phyloP scores from a whole-genome alignment of 1,140 invertebrate species.

The Caerostris extrusa region DNA sequence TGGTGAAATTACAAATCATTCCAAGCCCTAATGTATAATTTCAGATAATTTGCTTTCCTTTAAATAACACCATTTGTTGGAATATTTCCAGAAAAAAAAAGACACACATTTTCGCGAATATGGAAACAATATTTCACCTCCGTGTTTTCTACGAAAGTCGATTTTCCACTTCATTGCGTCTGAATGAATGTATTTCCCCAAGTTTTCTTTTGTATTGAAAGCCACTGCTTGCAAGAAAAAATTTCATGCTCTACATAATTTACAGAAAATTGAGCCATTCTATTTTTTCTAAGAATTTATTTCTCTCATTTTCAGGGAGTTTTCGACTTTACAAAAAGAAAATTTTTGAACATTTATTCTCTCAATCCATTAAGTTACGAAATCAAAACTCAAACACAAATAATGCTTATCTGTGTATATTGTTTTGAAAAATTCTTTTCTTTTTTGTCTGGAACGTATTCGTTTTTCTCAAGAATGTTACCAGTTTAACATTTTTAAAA shows the following conservation, averaged over 20 bases:
- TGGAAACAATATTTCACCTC: background rate
- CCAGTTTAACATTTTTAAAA: no score
- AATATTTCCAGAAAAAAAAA: background rate
- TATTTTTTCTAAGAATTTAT: background rate
- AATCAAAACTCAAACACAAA: background rate
- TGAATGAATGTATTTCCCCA: background rate
- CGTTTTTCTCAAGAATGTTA: background rate
- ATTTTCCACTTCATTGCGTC: background rate
- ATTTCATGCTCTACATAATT: background rate
- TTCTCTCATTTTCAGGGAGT: background rate
- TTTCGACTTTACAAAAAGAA: background rate
- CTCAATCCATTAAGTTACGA: background rate
- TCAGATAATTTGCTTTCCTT: background rate
- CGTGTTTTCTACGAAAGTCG: background rate
- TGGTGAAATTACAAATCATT: no score
- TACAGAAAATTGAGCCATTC: background rate
- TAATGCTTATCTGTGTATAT: background rate
- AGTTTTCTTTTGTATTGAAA: background rate
- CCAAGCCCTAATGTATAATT: no score
- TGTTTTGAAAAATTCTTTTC: background rate
- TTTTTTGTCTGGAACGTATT: background rate
- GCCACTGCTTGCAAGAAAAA: background rate
- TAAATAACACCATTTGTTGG: background rate
- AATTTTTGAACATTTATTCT: background rate
- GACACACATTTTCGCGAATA: background rate